Base-by-base conservation (phyloP, 2,113 vertebrate species). In the Nipponia nippon region DNA sequence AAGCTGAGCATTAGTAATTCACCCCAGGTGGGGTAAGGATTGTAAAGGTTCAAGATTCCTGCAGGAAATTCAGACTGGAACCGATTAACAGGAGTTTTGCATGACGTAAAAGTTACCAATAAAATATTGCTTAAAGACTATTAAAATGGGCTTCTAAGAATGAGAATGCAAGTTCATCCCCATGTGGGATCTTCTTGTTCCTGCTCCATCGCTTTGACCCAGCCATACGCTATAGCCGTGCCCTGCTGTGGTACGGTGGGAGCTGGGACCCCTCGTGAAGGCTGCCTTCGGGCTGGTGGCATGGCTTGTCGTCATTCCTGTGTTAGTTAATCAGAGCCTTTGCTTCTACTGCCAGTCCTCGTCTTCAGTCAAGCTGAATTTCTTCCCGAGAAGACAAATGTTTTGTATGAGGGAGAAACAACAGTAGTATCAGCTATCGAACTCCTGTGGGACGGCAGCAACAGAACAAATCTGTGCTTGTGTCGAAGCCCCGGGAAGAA, bases 261-360 rank as follows among this genome's bases (percentile, higher is more conserved):
- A 19, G 13, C n/a, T 20, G 67, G 62, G 56, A 49, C 34, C 34
- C 1, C 67, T n/a, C 6, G 4, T 16, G 55, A 10, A 44, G 27
- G 55, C 29, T 42, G 56, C 77, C 16, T 2, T 44, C 0, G 2
- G 32, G 42, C 27, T 3, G 16, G 6, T 46, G 49, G 44, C 47
- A 30, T 0, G 2, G 44, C 40, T 25, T 36, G 6, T 25, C 8
- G 1, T 19, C 13, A 0, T 21, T 30, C 38, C 82, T 11, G 0
- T 16, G 42, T 1, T 36, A 16, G 23, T 29, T 80, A 6, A 5
- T 19, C 82, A 20, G 18, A 77, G 30, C 52, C 49, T 10, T 38
- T 4, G 40, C 42, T 56, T 21, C 6, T 11, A 1, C 17, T 8
- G 10, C 25, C 42, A 5, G 40, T 56, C 49, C 38, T 42, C 20